A percentile compares a stretch with the other conserved stretches of the same genome.
Evolutionary conservation across 1,140 invertebrate genomes (phyloP).

Genomic region (Berghia stephanieae): DNA sequence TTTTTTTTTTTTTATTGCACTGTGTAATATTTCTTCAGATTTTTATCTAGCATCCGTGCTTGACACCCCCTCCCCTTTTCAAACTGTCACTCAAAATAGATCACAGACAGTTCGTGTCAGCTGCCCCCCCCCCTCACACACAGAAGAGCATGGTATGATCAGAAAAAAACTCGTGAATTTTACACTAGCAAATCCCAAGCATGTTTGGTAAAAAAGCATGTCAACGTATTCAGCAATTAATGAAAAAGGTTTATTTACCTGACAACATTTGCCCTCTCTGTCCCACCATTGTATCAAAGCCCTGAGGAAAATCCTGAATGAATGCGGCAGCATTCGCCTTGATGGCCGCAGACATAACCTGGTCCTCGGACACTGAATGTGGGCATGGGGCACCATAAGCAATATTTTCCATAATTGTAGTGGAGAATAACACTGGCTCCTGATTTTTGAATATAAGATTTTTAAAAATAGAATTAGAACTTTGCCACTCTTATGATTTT

Average conservation of each 20-base stretch:
- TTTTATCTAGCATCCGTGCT: too few relatives aligned
- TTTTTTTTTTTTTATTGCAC: too few relatives aligned
- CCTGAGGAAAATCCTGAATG: slow-evolving; percentile 66
- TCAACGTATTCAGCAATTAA: too few relatives aligned
- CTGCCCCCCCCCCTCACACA: too few relatives aligned
- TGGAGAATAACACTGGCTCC: slow-evolving; percentile 69
- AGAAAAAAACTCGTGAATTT: too few relatives aligned
- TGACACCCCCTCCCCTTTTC: too few relatives aligned
- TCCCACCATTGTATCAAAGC: slow-evolving; percentile 69
- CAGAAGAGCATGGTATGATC: too few relatives aligned
- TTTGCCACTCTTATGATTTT: neutral
- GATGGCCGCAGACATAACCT: slow-evolving; percentile 63
- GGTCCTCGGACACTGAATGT: slow-evolving; percentile 53
- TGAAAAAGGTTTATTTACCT: slow-evolving; percentile 55
- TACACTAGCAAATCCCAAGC: too few relatives aligned
- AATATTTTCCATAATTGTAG: slow-evolving; percentile 68
- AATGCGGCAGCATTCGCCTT: slow-evolving; percentile 68
- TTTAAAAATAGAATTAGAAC: slow-evolving; percentile 4
- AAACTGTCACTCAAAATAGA: too few relatives aligned
- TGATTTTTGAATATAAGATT: slow-evolving; percentile 39
- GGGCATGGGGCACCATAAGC: slow-evolving; percentile 65
- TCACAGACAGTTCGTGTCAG: too few relatives aligned
- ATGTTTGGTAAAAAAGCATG: too few relatives aligned
- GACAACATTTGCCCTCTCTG: slow-evolving; percentile 69
- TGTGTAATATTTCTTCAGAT: too few relatives aligned